Evolutionary conservation across 2,113 vertebrate species (phyloP).

Genomic region (Pelodiscus sinensis): DNA sequence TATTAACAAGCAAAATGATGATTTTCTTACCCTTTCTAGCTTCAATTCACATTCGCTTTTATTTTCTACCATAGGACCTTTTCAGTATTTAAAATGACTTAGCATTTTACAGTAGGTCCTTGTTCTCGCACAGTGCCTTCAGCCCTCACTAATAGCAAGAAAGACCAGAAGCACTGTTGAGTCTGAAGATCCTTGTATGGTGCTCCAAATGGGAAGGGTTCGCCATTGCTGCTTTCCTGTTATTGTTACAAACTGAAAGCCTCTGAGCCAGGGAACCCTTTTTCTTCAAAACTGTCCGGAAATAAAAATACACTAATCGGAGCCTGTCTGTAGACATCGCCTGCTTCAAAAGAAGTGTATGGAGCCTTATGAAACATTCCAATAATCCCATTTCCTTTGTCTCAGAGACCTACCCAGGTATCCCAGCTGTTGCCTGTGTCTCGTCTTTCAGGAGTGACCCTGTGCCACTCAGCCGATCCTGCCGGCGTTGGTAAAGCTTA

Average conservation of each 20-base stretch:
- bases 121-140: background rate
- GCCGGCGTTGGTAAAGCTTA: conserved; percentile 71
- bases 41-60: background rate
- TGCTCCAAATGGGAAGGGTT: background rate
- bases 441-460: conserved; percentile 17
- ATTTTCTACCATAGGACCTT: background rate
- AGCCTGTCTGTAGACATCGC: conserved; percentile 10
- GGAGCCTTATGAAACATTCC: background rate
- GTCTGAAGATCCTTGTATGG: background rate
- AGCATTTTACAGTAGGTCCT: background rate
- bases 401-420: conserved; percentile 56
- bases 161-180: background rate
- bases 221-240: conserved; percentile 64
- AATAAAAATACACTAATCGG: conserved; percentile 38
- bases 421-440: conserved; percentile 19
- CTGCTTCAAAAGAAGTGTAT: background rate
- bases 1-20: background rate
- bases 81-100: background rate
- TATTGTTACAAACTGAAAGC: conserved; percentile 66
- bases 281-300: conserved; percentile 27
- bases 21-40: background rate
- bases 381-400: background rate
- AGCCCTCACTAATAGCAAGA: background rate
- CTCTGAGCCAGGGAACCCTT: conserved; percentile 34
- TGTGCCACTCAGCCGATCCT: conserved; percentile 60